A percentile compares a stretch with the other conserved stretches of the same genome.
phyloP scores from a whole-genome alignment of 2,797 vertebrate species.

The Denticeps clupeoides region DNA sequence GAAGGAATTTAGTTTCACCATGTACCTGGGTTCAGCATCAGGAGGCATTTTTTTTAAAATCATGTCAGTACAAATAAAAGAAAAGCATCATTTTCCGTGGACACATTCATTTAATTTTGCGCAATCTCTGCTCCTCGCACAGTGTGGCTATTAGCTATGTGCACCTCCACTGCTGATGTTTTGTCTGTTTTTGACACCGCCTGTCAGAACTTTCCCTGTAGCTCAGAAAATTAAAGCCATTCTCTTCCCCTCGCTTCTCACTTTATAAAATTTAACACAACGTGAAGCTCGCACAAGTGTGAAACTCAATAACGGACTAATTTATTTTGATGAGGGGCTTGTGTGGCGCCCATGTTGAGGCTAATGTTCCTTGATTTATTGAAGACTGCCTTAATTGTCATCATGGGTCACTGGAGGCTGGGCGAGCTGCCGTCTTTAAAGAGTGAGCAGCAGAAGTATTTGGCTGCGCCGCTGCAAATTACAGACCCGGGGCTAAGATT shows the following conservation, averaged over 20 bases:
- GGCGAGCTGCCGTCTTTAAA: background rate
- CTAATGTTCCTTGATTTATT: constrained; percentile 1
- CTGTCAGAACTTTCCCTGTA: too few relatives aligned
- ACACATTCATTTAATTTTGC: too few relatives aligned
- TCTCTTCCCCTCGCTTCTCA: background rate
- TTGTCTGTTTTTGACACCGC: too few relatives aligned
- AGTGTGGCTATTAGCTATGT: too few relatives aligned
- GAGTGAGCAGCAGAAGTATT: background rate
- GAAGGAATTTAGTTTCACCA: too few relatives aligned
- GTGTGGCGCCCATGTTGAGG: background rate
- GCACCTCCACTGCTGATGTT: too few relatives aligned
- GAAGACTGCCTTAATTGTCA: background rate
- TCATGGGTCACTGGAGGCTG: background rate
- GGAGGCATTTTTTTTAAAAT: too few relatives aligned
- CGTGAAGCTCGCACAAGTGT: background rate
- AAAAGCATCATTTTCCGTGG: too few relatives aligned
- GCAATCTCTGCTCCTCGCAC: too few relatives aligned
- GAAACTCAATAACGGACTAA: background rate
- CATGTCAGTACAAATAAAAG: too few relatives aligned
- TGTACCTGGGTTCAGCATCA: too few relatives aligned
- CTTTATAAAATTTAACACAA: background rate
- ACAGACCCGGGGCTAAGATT: background rate
- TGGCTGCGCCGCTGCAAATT: background rate
- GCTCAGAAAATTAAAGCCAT: too few relatives aligned
- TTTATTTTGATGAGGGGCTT: background rate